phyloP scores from a whole-genome alignment of 1,140 invertebrate species.

The Zaprionus nigranus region DNA sequence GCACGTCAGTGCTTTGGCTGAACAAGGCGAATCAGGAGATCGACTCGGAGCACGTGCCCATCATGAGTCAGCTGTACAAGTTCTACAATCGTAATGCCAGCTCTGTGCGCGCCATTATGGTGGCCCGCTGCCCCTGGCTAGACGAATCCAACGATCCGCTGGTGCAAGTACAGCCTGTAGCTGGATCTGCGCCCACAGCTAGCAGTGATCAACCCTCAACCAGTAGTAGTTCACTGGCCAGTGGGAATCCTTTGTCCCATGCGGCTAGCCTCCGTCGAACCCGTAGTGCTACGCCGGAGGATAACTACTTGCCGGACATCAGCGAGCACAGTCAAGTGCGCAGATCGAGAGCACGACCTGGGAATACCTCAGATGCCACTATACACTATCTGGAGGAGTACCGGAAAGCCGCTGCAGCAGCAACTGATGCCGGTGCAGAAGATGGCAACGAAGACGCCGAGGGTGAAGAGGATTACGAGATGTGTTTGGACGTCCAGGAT shows the following conservation, averaged over 20 bases:
- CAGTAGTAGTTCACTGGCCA: slow-evolving; percentile 22
- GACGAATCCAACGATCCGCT: slow-evolving; percentile 76
- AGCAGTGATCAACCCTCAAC: slow-evolving; percentile 25
- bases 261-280: slow-evolving; percentile 59
- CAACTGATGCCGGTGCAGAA: slow-evolving; percentile 21
- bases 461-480: slow-evolving; percentile 67
- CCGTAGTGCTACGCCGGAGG: slow-evolving; percentile 60
- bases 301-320: slow-evolving; percentile 68
- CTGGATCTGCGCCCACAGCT: background rate
- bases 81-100: slow-evolving; percentile 94
- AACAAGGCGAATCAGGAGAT: slow-evolving; percentile 94
- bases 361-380: slow-evolving; percentile 52
- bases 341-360: slow-evolving; percentile 44
- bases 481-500: slow-evolving; percentile 52
- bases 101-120: slow-evolving; percentile 85
- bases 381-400: slow-evolving; percentile 76
- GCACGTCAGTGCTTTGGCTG: slow-evolving; percentile 92
- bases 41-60: slow-evolving; percentile 92
- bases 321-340: slow-evolving; percentile 51
- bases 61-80: slow-evolving; percentile 91
- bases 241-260: slow-evolving; percentile 68
- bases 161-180: background rate
- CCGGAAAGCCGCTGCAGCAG: slow-evolving; percentile 46
- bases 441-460: slow-evolving; percentile 54
- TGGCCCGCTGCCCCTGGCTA: slow-evolving; percentile 84